These are phyloP conservation scores for Cheumatopsyche charites DNA, from an alignment of 1,140 invertebrate species.

Conservation along the genomic window DNA sequence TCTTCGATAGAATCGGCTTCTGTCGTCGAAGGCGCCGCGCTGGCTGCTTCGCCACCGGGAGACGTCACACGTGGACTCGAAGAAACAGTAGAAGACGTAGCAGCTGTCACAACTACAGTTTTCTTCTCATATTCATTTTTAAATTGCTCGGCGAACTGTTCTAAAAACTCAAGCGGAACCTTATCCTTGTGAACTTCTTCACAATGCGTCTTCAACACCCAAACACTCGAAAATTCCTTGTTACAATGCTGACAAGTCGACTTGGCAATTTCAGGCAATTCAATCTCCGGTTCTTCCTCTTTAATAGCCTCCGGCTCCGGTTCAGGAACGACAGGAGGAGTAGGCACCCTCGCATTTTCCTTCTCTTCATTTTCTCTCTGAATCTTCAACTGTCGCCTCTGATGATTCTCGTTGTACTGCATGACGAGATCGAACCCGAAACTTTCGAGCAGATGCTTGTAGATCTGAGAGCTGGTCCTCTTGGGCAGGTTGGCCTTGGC, in stretches of 20 bases:
- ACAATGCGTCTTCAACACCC: constrained; percentile 93
- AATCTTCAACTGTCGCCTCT: constrained; percentile 67
- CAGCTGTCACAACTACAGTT: constrained; percentile 70
- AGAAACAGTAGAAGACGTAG: constrained; percentile 63
- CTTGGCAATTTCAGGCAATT: constrained; percentile 74
- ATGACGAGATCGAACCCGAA: constrained; percentile 95
- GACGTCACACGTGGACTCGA: constrained; percentile 67
- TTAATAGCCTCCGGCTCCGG: constrained; percentile 62
- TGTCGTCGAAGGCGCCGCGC: constrained; percentile 39
- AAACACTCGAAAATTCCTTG: constrained; percentile 94
- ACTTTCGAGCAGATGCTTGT: constrained; percentile 89
- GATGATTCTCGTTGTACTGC: constrained; percentile 94
- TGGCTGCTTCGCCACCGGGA: constrained; percentile 50
- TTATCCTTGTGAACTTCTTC: constrained; percentile 93
- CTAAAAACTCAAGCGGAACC: constrained; percentile 86
- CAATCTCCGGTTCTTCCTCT: constrained; percentile 65
- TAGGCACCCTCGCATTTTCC: constrained; percentile 61
- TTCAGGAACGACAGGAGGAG: constrained; percentile 60
- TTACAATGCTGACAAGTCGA: constrained; percentile 88
- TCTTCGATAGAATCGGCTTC: constrained; percentile 55
- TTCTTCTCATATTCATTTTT: constrained; percentile 86
- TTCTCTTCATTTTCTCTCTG: constrained; percentile 60
- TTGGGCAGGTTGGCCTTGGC: constrained; percentile 63
- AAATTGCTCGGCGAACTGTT: constrained; percentile 90
- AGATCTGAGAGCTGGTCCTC: constrained; percentile 80